Conservation (phyloP, 2,888 invertebrate genomes). For the Muscina levida region DNA sequence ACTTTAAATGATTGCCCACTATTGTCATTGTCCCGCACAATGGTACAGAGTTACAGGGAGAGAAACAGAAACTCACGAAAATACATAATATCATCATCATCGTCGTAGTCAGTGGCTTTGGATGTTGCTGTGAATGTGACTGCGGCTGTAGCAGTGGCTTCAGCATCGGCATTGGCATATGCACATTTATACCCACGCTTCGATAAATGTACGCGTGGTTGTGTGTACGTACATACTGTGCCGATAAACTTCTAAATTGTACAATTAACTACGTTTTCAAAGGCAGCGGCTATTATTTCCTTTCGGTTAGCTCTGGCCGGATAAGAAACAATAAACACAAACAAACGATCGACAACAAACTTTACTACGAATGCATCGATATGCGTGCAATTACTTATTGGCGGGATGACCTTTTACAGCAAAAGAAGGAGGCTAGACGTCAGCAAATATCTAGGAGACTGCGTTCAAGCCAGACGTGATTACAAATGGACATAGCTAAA, state of each 20-base stretch:
- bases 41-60: constrained; percentile 3
- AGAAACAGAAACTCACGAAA: constrained; percentile 40
- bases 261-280: constrained; percentile 42
- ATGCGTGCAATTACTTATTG: constrained; percentile 46
- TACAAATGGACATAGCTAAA: background rate
- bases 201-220: background rate
- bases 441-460: background rate
- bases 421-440: background rate
- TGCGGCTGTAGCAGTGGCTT: constrained; percentile 5
- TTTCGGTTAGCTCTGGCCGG: constrained; percentile 18
- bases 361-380: background rate
- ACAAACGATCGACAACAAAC: constrained; percentile 5
- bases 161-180: constrained; percentile 32
- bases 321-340: constrained; percentile 30
- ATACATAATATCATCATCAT: constrained; percentile 45
- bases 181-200: constrained; percentile 50
- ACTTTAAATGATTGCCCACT: constrained; percentile 44
- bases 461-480: background rate
- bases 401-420: constrained; percentile 22
- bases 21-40: constrained; percentile 41
- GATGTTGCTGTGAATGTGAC: background rate
- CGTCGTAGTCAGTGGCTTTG: constrained; percentile 32
- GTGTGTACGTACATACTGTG: background rate
- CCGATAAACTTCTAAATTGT: constrained; percentile 41
- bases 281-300: constrained; percentile 13